Evolutionary conservation across 2,797 vertebrate species (phyloP).

Genomic region (Mormyrus hasselquistii): DNA sequence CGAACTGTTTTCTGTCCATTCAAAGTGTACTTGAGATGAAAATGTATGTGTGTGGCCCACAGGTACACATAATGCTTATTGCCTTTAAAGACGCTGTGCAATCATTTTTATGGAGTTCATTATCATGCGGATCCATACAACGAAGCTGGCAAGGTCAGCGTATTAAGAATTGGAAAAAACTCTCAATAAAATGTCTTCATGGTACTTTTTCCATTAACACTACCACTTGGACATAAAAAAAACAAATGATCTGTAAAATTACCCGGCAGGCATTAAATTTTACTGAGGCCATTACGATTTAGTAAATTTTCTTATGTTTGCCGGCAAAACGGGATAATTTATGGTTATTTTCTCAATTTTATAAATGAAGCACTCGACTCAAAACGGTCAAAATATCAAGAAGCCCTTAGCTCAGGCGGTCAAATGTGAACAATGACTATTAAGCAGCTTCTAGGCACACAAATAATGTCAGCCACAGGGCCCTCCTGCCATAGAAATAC

Average conservation of each 20-base stretch:
- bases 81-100: neutral
- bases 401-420: neutral
- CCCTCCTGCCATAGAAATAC: neutral
- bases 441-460: neutral
- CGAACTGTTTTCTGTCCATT: neutral
- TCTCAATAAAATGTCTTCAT: neutral
- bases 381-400: neutral
- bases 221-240: neutral
- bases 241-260: neutral
- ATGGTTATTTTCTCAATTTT: neutral
- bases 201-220: neutral
- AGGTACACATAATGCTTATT: neutral
- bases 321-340: neutral
- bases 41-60: neutral
- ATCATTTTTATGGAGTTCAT: neutral
- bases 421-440: neutral
- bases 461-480: neutral
- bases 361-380: constrained; percentile 1
- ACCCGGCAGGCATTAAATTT: neutral
- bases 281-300: neutral
- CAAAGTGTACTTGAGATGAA: neutral
- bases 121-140: neutral
- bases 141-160: neutral
- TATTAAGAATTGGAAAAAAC: neutral
- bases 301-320: neutral